phyloP scores from a whole-genome alignment of 1,140 invertebrate genomes.

The Hydropsyche tenuis region DNA sequence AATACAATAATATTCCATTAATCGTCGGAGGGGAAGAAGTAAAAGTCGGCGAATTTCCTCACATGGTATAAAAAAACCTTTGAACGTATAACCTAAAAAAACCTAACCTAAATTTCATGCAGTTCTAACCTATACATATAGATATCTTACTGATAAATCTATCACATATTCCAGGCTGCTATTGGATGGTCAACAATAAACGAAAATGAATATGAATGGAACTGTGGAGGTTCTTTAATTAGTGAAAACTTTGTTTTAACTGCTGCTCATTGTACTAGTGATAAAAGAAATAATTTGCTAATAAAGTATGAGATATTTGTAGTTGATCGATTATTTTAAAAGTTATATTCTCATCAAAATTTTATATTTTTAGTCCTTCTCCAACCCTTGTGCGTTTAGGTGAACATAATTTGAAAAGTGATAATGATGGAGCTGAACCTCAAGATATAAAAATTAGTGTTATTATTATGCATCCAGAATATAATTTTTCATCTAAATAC shows the following conservation, averaged over 20 bases:
- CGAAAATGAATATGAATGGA: conserved; percentile 6
- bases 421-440: conserved; percentile 37
- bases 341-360: neutral
- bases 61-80: too few relatives aligned
- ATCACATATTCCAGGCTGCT: neutral
- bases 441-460: conserved; percentile 52
- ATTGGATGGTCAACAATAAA: conserved; percentile 8
- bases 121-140: too few relatives aligned
- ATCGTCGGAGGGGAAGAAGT: conserved; percentile 25
- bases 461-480: conserved; percentile 61
- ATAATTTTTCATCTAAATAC: conserved; percentile 57
- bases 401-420: conserved; percentile 34
- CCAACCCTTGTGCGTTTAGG: conserved; percentile 39
- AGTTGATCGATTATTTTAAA: neutral
- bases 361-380: neutral
- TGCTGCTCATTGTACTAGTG: conserved; percentile 21
- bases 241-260: conserved; percentile 31
- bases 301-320: neutral
- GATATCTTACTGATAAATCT: too few relatives aligned
- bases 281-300: neutral
- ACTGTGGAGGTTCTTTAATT: conserved; percentile 27
- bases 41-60: conserved; percentile 26
- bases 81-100: too few relatives aligned
- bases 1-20: conserved; percentile 16
- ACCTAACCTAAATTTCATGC: too few relatives aligned